Base-by-base conservation (phyloP, 2,888 invertebrate species). In the Poecilobothrus nobilitatus region DNA sequence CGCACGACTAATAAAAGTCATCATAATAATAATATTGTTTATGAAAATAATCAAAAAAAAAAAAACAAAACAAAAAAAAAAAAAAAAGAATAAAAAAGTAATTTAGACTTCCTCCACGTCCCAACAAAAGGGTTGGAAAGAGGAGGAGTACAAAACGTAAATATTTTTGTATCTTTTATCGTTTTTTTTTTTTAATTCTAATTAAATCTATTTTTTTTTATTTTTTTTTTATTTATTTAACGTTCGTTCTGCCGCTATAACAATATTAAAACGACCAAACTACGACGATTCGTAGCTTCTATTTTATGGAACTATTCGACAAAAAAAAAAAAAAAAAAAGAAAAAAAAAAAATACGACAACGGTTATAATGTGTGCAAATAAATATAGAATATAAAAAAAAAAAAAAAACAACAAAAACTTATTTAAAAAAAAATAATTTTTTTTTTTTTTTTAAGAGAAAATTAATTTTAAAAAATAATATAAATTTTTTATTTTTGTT, bases 101-200 rank as follows among this genome's bases (percentile, higher is more conserved):
- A 27, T 27, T 27, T 27, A 53, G 15, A 53, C 53, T 53, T 53
- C 53, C 53, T n/a, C 53, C 53, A 53, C 53, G n/a, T 53, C 18
- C 53, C 53, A 53, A 53, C 53, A 53, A 18, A 53, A 53, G 53
- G 53, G 53, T 53, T 53, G 53, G 53, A 53, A 53, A 18, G 53
- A 53, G 53, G 53, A 53, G 53, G 53, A 53, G 53, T 53, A 53
- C 27, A 53, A 53, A 53, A 53, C 15, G n/a, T 18, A 53, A 53
- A 12, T 12, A 53, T 53, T 53, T 6, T 18, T 53, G 18, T 15
- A 18, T 9, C 2, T 18, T 18, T 53, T 53, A 53, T 53, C 18
- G 18, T 53, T 53, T 18, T 18, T 18, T 1, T 41, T 41, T 41
- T 41, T 41, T 6, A 18, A 18, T 53, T 53, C 18, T 37, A 12